These are phyloP conservation scores for Tromatobia lineatoria DNA, from an alignment of 2,888 invertebrate species.

Conservation along the genomic window DNA sequence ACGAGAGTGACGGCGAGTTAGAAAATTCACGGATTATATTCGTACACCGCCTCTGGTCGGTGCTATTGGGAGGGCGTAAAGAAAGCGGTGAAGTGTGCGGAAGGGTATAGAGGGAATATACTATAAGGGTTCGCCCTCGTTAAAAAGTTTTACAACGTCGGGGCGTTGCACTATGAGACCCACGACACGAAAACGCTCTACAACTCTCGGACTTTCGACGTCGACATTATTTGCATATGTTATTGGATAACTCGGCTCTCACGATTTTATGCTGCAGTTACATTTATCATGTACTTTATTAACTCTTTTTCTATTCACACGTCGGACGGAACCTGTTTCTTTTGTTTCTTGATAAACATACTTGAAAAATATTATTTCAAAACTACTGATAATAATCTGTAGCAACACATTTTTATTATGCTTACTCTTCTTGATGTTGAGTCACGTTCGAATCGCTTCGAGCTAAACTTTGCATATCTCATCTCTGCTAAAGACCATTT, in stretches of 20 bases:
- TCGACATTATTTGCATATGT: slow-evolving; percentile 56
- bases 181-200: slow-evolving; percentile 34
- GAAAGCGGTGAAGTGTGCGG: slow-evolving; percentile 14
- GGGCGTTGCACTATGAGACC: slow-evolving; percentile 20
- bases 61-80: slow-evolving; percentile 8
- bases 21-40: slow-evolving; percentile 44
- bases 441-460: neutral
- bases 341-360: slow-evolving; percentile 2
- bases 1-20: slow-evolving; percentile 20
- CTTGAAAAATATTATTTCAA: neutral
- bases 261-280: neutral
- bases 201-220: slow-evolving; percentile 6
- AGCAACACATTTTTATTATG: neutral
- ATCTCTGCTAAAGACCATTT: slow-evolving; percentile 15
- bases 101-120: slow-evolving; percentile 23
- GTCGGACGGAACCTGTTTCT: neutral
- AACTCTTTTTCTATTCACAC: slow-evolving; percentile 16
- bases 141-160: slow-evolving; percentile 50
- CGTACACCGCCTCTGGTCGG: slow-evolving; percentile 8
- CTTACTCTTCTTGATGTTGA: neutral
- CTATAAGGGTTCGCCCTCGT: slow-evolving; percentile 50
- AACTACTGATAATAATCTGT: neutral
- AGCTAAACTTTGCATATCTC: neutral
- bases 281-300: slow-evolving; percentile 37
- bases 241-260: slow-evolving; percentile 51